Evolutionary conservation across 1,140 invertebrate species (phyloP), one percentile per base, ranked within the genome.

Genomic region (Sogatella furcifera): DNA sequence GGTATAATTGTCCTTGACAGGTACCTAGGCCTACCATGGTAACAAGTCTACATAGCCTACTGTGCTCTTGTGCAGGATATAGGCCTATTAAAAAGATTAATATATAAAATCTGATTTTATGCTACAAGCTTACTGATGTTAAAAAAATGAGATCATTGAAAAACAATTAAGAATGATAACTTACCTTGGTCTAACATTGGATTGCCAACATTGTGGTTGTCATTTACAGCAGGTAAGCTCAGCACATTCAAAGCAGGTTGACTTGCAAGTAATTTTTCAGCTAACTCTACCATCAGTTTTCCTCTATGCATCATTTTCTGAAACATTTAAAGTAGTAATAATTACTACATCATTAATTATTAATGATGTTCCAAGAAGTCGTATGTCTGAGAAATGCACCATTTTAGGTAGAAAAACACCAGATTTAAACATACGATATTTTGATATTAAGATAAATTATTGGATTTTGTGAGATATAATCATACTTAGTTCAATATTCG

Each of bases 301-400:
- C 52, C 52, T 22, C 52, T 54, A n/a, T 14, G 21, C 21, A 54
- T n/a, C 21, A 54, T 54, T 54, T 54, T 54, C 52, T 54, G 52
- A 54, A 54, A 54, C 52, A 54, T 54, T 54, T 54, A 54, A 54
- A 54, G 21, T 54, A 54, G n/a, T 22, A 54, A 22, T 54, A 22
- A 14, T 15, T 14, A n/a, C 21, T 24, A 24, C 14, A 14, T 54
- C 21, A 15, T 31, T 31, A 17, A 22, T 17, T 14, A 31, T 31
- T 22, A 24, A 14, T 22, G 31, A 14, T 54, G 21, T n/a, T 22
- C 14, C 31, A 54, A 15, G 21, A 24, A 15, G 21, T 19, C 14
- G 14, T 15, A 15, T 22, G 31, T 21, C 14, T 54, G 5, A 54
- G 31, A 17, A 14, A 22, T 22, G 21, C 31, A 14, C 31, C 31